A percentile compares a stretch with the other conserved stretches of the same genome.
Evolutionary conservation across 2,113 vertebrate species (phyloP).

Genomic region (pig (Sus scrofa)): DNA sequence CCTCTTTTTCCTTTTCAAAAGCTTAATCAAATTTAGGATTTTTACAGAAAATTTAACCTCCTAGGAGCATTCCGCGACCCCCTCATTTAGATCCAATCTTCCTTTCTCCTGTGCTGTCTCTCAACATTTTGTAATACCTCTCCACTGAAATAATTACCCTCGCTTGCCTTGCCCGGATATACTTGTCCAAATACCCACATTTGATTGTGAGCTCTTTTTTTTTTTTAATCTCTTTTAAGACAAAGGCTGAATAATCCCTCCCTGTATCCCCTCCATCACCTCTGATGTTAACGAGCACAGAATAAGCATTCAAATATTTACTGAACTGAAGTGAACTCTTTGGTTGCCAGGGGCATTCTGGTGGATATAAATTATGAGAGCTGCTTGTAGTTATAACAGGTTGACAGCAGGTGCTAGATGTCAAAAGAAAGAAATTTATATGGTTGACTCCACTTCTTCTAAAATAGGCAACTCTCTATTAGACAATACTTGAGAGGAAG

Average conservation of each 20-base stretch:
- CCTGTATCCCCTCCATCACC: neutral
- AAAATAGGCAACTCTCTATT: conserved; percentile 70
- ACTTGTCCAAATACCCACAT: conserved; percentile 44
- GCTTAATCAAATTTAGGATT: neutral
- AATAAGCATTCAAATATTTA: conserved; percentile 54
- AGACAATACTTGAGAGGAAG: conserved; percentile 77
- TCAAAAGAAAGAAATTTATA: conserved; percentile 71
- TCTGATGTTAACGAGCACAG: conserved; percentile 59
- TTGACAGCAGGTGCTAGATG: conserved; percentile 68
- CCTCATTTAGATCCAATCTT: neutral
- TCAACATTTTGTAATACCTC: neutral
- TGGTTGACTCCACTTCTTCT: conserved; percentile 50
- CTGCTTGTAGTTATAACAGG: conserved; percentile 54
- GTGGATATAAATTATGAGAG: conserved; percentile 66
- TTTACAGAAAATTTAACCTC: neutral
- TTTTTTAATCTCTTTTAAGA: conserved; percentile 58
- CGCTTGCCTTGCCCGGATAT: neutral
- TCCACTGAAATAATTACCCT: neutral
- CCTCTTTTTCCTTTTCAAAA: conserved; percentile 43
- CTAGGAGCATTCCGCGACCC: neutral
- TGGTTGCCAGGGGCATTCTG: conserved; percentile 12
- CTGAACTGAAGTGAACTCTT: conserved; percentile 64
- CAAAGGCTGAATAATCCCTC: conserved; percentile 24
- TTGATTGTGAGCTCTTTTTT: conserved; percentile 19
- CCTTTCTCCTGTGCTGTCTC: neutral